These are phyloP conservation scores for Gasterosteus nipponicus DNA, from an alignment of 2,113 vertebrate species.

Conservation along the genomic window DNA sequence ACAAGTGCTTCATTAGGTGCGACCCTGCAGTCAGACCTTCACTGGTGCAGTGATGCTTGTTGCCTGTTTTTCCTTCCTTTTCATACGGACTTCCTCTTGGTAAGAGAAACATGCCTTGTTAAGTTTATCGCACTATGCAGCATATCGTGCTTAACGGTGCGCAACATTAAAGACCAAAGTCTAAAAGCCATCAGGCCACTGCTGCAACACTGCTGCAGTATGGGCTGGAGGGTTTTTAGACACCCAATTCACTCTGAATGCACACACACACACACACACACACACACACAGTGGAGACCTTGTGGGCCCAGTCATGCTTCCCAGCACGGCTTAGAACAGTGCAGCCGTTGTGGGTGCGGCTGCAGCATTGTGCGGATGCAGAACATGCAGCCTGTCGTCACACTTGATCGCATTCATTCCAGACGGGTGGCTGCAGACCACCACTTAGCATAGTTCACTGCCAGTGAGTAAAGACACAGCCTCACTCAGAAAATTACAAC, in stretches of 20 bases:
- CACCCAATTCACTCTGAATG: slow-evolving; percentile 12
- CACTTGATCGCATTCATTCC: slow-evolving; percentile 54
- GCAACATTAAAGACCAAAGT: slow-evolving; percentile 31
- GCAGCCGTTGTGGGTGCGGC: slow-evolving; percentile 56
- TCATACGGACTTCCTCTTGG: slow-evolving; percentile 21
- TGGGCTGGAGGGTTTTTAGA: slow-evolving; percentile 48
- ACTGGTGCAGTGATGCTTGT: background rate
- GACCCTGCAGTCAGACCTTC: slow-evolving; percentile 23
- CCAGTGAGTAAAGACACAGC: background rate
- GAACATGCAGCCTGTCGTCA: slow-evolving; percentile 42
- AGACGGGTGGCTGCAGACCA: slow-evolving; percentile 23
- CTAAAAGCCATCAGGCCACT: slow-evolving; percentile 30
- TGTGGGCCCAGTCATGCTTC: slow-evolving; percentile 61
- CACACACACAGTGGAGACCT: slow-evolving; percentile 64
- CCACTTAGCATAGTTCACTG: slow-evolving; percentile 18
- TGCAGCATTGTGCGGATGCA: slow-evolving; percentile 55
- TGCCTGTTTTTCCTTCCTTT: background rate
- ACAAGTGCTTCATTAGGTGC: background rate
- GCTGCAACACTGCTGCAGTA: slow-evolving; percentile 35
- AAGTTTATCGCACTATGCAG: slow-evolving; percentile 38
- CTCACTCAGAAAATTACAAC: background rate
- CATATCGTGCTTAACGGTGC: slow-evolving; percentile 42
- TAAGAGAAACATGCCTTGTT: slow-evolving; percentile 32
- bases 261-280: background rate
- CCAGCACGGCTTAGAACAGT: slow-evolving; percentile 63